These are phyloP conservation scores for Geopemphigus sp. DNA, from an alignment of 1,140 invertebrate species.

Conservation along the genomic window DNA sequence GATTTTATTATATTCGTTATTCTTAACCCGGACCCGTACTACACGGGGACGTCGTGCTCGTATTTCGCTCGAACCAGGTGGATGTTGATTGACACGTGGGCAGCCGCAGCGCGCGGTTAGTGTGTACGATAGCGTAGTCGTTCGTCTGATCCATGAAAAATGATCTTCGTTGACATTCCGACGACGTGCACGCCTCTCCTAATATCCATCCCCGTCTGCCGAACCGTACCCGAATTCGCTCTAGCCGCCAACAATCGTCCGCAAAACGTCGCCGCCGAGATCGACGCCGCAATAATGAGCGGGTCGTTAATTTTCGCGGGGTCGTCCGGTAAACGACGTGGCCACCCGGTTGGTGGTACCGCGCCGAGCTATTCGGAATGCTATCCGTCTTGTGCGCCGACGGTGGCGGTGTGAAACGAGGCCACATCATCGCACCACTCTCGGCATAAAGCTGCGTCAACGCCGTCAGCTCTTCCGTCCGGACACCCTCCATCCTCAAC, in stretches of 20 bases:
- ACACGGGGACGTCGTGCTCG: no score
- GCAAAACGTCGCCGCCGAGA: not conserved
- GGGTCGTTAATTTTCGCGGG: not conserved
- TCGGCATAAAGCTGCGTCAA: not conserved
- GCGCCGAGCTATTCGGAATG: not conserved
- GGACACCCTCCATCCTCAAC: not conserved
- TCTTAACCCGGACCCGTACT: no score
- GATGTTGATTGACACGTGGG: not conserved
- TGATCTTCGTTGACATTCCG: not conserved
- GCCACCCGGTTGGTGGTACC: no score
- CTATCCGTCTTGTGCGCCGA: not conserved
- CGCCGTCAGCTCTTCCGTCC: not conserved
- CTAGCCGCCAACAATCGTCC: not conserved
- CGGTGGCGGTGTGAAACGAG: not conserved
- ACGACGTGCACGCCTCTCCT: no score
- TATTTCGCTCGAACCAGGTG: not conserved
- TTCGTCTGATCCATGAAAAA: constrained; percentile 4
- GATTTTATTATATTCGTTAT: constrained; percentile 6
- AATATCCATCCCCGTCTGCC: no score
- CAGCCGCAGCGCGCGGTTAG: not conserved
- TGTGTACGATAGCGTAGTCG: not conserved
- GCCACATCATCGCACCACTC: not conserved
- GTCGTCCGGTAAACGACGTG: not conserved
- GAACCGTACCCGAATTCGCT: no score
- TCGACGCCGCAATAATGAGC: not conserved